Percentiles rank a stretch among this genome's conserved stretches.
Evolutionary conservation across 37 sponge, comb jelly and placozoan species (phyloP).

Genomic region (Diacarnus erythraeanus): DNA sequence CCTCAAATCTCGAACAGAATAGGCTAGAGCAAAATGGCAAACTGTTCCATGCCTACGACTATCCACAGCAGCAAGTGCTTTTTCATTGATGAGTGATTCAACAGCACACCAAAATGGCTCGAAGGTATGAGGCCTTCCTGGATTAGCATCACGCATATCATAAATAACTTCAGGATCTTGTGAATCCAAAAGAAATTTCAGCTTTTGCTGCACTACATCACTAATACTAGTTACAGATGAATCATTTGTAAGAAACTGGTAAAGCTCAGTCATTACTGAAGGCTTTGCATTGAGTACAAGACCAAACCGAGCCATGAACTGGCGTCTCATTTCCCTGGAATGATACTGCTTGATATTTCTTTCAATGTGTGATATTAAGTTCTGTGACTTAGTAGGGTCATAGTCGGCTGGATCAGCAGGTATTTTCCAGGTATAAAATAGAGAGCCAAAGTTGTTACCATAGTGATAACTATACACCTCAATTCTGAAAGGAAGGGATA

Average conservation of each 20-base stretch:
- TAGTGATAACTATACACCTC: background rate
- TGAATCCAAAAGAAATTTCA: conserved; percentile 2
- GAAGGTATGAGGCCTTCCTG: background rate
- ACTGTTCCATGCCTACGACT: conserved; percentile 34
- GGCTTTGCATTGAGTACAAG: background rate
- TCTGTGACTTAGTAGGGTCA: background rate
- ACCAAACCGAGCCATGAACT: background rate
- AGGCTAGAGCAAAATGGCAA: conserved; percentile 13
- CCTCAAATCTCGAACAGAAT: conserved; percentile 12
- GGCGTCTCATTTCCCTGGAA: conserved; percentile 2
- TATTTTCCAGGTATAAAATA: background rate
- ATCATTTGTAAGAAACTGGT: conserved; percentile 6
- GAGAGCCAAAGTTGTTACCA: conserved; percentile 6
- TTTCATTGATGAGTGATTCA: conserved; percentile 6
- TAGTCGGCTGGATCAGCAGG: background rate
- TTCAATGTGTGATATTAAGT: background rate
- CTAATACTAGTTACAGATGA: background rate
- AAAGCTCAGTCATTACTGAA: background rate
- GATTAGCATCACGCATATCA: conserved; percentile 3
- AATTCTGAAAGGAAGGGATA: background rate
- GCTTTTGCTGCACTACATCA: background rate
- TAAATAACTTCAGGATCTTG: conserved; percentile 14
- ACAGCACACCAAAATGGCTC: conserved; percentile 9
- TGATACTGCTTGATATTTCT: background rate
- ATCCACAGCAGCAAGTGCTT: conserved; percentile 35